Base-by-base conservation (phyloP, 2,888 invertebrate species). In the Mythimna lalbum region DNA sequence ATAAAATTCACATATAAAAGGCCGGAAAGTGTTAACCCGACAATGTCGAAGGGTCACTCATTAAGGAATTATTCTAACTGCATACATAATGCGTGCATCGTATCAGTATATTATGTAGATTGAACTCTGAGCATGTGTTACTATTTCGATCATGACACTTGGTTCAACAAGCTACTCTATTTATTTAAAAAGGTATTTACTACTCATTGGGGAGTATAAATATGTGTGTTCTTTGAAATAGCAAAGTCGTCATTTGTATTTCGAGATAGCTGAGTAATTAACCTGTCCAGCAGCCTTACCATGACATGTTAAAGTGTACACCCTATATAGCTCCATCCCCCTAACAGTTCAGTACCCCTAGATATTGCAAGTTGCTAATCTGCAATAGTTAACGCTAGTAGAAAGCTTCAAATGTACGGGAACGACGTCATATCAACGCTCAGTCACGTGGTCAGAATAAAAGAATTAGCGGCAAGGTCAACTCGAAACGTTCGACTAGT, bases 41-140 rank as follows among this genome's bases (percentile, higher is more conserved):
- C 17, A 36, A 14, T 59, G 60, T 73, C 49, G 31, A 2, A 5
- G 31, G 73, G 33, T 73, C 39, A 60, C 4, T n/a, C 47, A 47
- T 39, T 9, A 36, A 27, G 14, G 33, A 31, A n/a, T 55, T 59
- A 27, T 53, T 65, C 23, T 39, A 60, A 60, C 9, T 39, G 53
- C 60, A 65, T 65, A 27, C 31, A 53, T 73, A 73, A 73, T 55
- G 33, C 21, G 12, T 59, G 21, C 36, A 14, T 59, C 14, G 33
- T 43, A 50, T 56, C 36, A 21, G 39, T 43, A 43, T 66, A 56
- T 43, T 31, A 43, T 33, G 10, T 72, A 50, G 23, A 23, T 62
- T 43, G 56, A 63, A 72, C 56, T 72, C 49, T 72, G 23, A 23
- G 12, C 21, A 56, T 17, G 14, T 3, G 6, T 36, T 31, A 39